Percentiles rank a stretch among this genome's conserved stretches.
Conservation (phyloP, 2,113 vertebrate species). For the Mandrillus leucophaeus region DNA sequence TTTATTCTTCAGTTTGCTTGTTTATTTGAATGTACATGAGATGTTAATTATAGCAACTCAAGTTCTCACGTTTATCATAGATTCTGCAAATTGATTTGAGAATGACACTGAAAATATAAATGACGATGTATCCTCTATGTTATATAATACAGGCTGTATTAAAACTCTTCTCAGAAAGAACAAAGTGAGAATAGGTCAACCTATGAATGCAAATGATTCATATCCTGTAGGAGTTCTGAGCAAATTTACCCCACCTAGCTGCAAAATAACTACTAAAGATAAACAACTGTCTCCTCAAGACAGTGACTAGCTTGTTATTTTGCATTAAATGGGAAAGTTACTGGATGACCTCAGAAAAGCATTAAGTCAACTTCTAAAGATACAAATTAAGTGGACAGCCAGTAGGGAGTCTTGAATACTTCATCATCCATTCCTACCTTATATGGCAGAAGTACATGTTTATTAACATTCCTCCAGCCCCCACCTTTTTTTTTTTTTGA, state of each 20-base stretch:
- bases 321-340: slow-evolving; percentile 51
- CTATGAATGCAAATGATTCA: slow-evolving; percentile 83
- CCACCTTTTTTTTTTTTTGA: no score
- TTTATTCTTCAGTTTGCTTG: slow-evolving; percentile 15
- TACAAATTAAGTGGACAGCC: background rate
- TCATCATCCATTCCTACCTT: background rate
- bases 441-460: slow-evolving; percentile 1
- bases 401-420: background rate
- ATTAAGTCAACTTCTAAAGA: slow-evolving; percentile 10
- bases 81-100: slow-evolving; percentile 47
- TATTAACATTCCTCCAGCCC: background rate
- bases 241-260: slow-evolving; percentile 77
- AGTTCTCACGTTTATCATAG: background rate
- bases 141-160: slow-evolving; percentile 60
- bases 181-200: slow-evolving; percentile 75
- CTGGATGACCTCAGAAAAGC: slow-evolving; percentile 22
- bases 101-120: slow-evolving; percentile 25
- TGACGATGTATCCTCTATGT: slow-evolving; percentile 20
- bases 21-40: slow-evolving; percentile 12
- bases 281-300: slow-evolving; percentile 60
- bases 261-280: slow-evolving; percentile 67
- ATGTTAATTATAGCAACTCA: slow-evolving; percentile 23
- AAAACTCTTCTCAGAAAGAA: slow-evolving; percentile 72
- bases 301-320: slow-evolving; percentile 57
- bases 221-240: slow-evolving; percentile 81